These are phyloP conservation scores for Melopsittacus undulatus DNA, from an alignment of 2,797 vertebrate genomes.

Conservation along the genomic window DNA sequence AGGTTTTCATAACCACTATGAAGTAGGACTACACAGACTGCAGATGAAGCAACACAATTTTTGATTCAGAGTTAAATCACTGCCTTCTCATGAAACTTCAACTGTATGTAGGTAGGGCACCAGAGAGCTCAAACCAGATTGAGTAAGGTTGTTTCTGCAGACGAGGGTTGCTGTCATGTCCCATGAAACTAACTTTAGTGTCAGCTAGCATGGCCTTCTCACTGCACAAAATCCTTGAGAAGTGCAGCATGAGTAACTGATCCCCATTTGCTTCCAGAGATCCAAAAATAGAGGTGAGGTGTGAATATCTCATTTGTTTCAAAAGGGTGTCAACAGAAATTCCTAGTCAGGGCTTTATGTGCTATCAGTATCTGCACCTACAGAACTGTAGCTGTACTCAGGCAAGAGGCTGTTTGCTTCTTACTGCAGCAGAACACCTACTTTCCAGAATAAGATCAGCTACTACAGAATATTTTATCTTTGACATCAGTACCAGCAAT, in stretches of 20 bases:
- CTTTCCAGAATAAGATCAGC: neutral
- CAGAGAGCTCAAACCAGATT: neutral
- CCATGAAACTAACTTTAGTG: neutral
- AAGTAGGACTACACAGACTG: neutral
- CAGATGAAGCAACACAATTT: neutral
- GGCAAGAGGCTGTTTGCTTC: neutral
- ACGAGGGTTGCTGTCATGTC: neutral
- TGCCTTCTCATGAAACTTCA: neutral
- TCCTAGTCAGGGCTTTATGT: neutral
- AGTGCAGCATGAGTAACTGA: conserved; percentile 7
- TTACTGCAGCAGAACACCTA: neutral
- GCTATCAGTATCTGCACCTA: neutral
- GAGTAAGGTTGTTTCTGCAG: neutral
- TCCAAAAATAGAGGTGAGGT: conserved; percentile 54
- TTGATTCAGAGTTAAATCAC: neutral
- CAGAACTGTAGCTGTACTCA: neutral
- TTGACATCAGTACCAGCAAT: conserved; percentile 12
- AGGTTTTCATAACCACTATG: neutral
- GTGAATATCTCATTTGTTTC: conserved; percentile 56
- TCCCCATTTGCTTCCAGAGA: conserved; percentile 34
- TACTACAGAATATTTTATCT: neutral
- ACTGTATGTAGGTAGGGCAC: neutral
- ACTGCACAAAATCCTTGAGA: conserved; percentile 21
- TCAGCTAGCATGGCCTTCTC: neutral
- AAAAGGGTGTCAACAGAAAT: conserved; percentile 28